Evolutionary conservation across 2,888 invertebrate species (phyloP).

Genomic region (Exephanes ischioxanthus): DNA sequence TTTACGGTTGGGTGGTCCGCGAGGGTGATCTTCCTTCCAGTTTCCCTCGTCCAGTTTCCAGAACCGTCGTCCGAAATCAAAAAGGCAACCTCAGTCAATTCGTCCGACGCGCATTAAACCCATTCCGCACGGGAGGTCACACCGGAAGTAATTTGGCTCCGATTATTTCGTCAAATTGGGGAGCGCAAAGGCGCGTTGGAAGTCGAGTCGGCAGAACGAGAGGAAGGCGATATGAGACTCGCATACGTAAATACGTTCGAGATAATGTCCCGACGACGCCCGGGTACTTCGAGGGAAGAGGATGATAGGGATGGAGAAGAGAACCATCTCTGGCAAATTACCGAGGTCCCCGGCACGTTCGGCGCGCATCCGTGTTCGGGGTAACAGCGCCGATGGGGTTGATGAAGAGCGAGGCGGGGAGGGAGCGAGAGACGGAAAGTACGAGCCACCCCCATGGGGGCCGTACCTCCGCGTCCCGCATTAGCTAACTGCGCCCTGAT

Average conservation of each 20-base stretch:
- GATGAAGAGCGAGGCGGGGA: constrained; percentile 27
- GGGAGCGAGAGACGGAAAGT: constrained; percentile 41
- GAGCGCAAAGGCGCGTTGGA: not conserved
- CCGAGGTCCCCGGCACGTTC: constrained; percentile 73
- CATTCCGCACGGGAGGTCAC: no score
- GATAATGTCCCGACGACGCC: constrained; percentile 40
- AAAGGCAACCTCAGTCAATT: no score
- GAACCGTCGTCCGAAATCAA: no score
- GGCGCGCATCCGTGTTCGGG: constrained; percentile 64
- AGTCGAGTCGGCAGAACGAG: not conserved
- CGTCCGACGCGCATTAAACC: no score
- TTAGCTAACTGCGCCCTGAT: constrained; percentile 83
- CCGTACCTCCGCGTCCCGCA: constrained; percentile 79
- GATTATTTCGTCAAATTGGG: constrained; percentile 3
- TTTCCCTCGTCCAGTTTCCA: no score
- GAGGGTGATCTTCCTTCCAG: no score
- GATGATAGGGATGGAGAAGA: constrained; percentile 34
- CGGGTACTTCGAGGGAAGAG: constrained; percentile 48
- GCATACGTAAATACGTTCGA: constrained; percentile 44
- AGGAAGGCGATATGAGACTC: constrained; percentile 23
- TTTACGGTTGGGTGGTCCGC: no score
- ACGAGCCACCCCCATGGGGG: constrained; percentile 78
- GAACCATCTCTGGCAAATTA: constrained; percentile 71
- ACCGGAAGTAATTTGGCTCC: not conserved
- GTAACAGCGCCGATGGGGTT: constrained; percentile 71